Base-by-base conservation (phyloP, 92 coral and sea anemone genomes). In the Heteractis magnifica region DNA sequence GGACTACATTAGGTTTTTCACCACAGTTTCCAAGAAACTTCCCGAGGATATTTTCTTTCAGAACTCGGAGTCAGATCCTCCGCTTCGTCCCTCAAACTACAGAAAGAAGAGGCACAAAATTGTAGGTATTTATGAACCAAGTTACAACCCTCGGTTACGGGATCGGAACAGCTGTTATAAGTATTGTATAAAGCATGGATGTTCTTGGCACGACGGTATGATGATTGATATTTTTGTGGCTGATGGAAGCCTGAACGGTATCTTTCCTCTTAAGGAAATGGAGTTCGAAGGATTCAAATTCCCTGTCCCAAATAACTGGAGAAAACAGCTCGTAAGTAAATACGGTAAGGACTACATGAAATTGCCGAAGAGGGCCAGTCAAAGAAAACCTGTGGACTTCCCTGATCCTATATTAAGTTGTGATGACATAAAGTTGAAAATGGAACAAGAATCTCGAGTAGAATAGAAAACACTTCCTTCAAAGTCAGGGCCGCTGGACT, bases 121-220 rank as follows among this genome's bases (percentile, higher is more conserved):
- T 7, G 83, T 82, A 1, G 90, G 90, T 8, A 48, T 62, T 8
- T 87, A 81, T 52, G 55, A 77, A n/a, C 79, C 73, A 15, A 78
- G 81, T 18, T 82, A 77, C n/a, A 87, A 87, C 83, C 86, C 90
- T 3, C 64, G 90, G n/a, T 52, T 87, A 41, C 77, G 90, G 9
- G 90, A 87, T 49, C 79, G 84, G 2, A 64, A 21, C 15, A 87
- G 90, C 62, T 87, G 90, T 55, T 87, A 87, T 23, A 81, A 81
- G 76, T 81, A 75, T 64, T 87, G 90, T 55, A 50, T 81, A 4
- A 82, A 81, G 16, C 71, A 51, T 53, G 90, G 86, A 19, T 87
- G 90, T 34, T 55, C 74, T 2, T 87, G 90, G 90, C 90, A 87
- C 41, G 90, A 87, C 44, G 90, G 90, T 0, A 75, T 87, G 83